phyloP scores from a whole-genome alignment of 2,113 vertebrate genomes.

The Ceyx melanurus region DNA sequence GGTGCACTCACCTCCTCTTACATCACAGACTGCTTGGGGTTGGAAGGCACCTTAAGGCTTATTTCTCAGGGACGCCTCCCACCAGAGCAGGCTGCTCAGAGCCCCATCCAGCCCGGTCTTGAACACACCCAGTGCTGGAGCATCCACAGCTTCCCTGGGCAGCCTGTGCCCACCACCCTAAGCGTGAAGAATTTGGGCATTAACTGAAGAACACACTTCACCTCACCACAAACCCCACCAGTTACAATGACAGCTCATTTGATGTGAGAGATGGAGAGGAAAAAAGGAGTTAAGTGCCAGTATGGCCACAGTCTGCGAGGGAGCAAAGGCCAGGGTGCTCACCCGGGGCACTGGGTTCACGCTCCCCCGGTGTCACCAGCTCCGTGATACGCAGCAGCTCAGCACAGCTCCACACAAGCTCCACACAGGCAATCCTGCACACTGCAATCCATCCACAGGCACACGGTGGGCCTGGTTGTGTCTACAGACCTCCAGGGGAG shows the following conservation, averaged over 20 bases:
- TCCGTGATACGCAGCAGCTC: rapidly evolving
- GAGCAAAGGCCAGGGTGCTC: neutral
- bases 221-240: neutral
- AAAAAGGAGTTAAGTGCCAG: rapidly evolving
- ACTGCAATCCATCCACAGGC: neutral
- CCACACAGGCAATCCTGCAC: rapidly evolving
- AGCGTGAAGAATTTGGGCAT: neutral
- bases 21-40: neutral
- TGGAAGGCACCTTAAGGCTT: neutral
- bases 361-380: neutral
- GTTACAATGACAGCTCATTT: neutral
- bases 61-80: neutral
- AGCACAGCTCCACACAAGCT: rapidly evolving
- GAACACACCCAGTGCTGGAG: neutral
- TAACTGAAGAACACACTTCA: neutral
- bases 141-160: neutral
- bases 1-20: neutral
- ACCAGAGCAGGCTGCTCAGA: neutral
- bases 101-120: neutral
- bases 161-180: neutral
- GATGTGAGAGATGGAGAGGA: neutral
- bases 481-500: neutral
- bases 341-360: rapidly evolving
- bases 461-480: rapidly evolving
- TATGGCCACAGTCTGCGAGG: rapidly evolving